phyloP scores from a whole-genome alignment of 2,113 vertebrate species.

The Perca flavescens region DNA sequence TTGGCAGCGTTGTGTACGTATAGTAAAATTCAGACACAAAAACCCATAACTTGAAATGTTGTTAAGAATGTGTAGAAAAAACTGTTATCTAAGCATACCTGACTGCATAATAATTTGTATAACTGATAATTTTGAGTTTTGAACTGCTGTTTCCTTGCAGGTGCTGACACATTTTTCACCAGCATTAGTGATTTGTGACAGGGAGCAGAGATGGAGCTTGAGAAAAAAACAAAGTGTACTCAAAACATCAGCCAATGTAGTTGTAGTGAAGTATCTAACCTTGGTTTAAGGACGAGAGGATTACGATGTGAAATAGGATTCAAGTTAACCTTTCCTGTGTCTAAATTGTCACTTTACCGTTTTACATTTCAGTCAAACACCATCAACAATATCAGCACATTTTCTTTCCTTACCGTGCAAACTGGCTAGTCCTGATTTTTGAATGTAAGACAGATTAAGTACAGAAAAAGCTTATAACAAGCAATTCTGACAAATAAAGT shows the following conservation, averaged over 20 bases:
- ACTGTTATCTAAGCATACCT: neutral
- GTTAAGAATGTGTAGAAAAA: neutral
- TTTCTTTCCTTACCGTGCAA: neutral
- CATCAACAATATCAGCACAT: neutral
- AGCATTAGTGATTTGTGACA: too few species aligned
- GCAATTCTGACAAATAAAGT: slow-evolving; percentile 5
- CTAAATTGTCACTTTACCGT: neutral
- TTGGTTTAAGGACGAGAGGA: neutral
- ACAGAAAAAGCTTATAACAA: neutral
- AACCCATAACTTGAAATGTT: neutral
- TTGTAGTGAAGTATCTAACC: too few species aligned
- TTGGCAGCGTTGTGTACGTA: too few species aligned
- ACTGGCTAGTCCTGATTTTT: neutral
- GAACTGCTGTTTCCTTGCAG: too few species aligned
- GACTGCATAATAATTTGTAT: neutral
- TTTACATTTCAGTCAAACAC: slow-evolving; percentile 1
- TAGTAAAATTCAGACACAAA: slow-evolving; percentile 11
- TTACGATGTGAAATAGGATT: neutral
- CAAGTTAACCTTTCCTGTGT: neutral
- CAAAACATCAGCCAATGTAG: neutral
- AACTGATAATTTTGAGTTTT: neutral
- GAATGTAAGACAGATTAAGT: neutral
- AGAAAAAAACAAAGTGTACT: too few species aligned
- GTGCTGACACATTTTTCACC: too few species aligned
- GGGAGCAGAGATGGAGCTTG: too few species aligned